Evolutionary conservation across 2,113 vertebrate species (phyloP).

Genomic region (Chaetops frenatus): DNA sequence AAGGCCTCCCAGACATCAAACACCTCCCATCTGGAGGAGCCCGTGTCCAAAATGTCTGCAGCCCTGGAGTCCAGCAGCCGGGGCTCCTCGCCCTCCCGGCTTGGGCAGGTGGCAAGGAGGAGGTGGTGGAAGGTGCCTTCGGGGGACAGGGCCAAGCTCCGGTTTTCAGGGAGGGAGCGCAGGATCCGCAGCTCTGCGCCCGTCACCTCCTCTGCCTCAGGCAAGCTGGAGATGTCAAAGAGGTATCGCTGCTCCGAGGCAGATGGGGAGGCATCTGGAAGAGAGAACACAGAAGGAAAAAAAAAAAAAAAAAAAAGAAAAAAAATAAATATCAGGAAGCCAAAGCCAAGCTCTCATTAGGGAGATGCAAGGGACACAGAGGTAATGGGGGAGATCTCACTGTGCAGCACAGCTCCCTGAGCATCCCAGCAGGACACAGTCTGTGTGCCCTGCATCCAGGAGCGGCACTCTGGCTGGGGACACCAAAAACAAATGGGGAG

Average conservation of each 20-base stretch:
- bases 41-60: constrained; percentile 47
- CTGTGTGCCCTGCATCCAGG: fast-evolving
- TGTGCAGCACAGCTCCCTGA: neutral
- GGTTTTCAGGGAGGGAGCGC: constrained; percentile 52
- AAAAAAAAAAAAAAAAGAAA: fast-evolving
- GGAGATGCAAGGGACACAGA: neutral
- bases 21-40: constrained; percentile 75
- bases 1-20: constrained; percentile 78
- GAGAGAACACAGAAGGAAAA: neutral
- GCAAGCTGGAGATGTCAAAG: constrained; percentile 80
- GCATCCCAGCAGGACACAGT: neutral
- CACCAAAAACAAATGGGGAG: neutral
- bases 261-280: constrained; percentile 9
- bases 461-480: fast-evolving
- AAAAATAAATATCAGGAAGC: neutral
- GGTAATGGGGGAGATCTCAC: fast-evolving
- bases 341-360: neutral
- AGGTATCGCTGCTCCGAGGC: constrained; percentile 68
- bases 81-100: neutral
- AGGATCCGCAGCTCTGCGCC: constrained; percentile 78
- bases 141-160: constrained; percentile 16
- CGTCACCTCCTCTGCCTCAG: constrained; percentile 73
- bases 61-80: constrained; percentile 72
- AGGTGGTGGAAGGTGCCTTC: constrained; percentile 70
- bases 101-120: constrained; percentile 72